A percentile compares a stretch with the other conserved stretches of the same genome.
These are phyloP conservation scores for Tromatobia lineatoria DNA, from an alignment of 2,888 invertebrate genomes.

Conservation along the genomic window DNA sequence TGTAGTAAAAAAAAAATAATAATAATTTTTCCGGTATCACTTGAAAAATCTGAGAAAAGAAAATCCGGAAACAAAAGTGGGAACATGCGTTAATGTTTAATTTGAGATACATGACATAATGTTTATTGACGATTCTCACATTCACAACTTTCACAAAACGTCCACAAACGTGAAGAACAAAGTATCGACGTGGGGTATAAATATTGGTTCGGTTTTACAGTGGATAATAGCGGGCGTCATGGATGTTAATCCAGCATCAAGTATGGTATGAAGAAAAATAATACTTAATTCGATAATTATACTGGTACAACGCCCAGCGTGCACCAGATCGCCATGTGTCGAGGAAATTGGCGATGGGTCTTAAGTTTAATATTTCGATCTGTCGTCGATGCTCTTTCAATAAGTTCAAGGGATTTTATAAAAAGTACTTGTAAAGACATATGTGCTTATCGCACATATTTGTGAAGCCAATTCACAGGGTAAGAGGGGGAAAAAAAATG, in stretches of 20 bases:
- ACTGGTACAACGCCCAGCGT: background rate
- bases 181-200: background rate
- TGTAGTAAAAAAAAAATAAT: no score
- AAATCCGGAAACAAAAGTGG: no score
- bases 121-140: constrained; percentile 30
- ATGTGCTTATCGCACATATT: background rate
- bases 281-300: constrained; percentile 37
- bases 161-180: background rate
- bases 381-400: background rate
- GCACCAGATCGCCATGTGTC: background rate
- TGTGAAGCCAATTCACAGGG: background rate
- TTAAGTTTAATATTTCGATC: background rate
- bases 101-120: background rate
- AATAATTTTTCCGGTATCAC: no score
- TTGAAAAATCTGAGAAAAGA: no score
- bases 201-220: background rate
- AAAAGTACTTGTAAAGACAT: background rate
- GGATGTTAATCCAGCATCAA: background rate
- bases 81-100: background rate
- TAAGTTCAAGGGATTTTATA: background rate
- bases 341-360: background rate
- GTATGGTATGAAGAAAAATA: constrained; percentile 35
- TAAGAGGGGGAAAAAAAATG: background rate
- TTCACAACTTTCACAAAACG: constrained; percentile 1
- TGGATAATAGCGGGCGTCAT: background rate